Percentiles rank a stretch among this genome's conserved stretches.
phyloP scores from a whole-genome alignment of 1,140 invertebrate genomes.

The Drosophila punjabiensis region DNA sequence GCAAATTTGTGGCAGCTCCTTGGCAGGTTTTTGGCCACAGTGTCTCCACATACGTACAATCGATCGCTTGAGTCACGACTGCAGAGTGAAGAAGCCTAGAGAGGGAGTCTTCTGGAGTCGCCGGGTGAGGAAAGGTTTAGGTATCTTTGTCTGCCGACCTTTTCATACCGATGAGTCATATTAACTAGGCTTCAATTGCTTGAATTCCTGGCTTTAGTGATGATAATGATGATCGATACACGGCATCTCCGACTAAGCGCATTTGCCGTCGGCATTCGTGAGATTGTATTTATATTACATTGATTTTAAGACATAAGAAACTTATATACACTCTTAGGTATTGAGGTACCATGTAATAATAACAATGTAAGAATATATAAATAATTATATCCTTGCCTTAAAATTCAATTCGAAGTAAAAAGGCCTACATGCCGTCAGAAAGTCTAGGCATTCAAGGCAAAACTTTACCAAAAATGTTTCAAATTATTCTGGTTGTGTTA shows the following conservation, averaged over 20 bases:
- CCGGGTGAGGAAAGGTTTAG: not conserved
- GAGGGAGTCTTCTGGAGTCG: not conserved
- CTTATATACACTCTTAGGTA: too few species aligned
- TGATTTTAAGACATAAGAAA: not conserved
- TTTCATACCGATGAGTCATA: conserved; percentile 6
- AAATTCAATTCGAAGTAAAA: not conserved
- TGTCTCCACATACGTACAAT: conserved; percentile 14
- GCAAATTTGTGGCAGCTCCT: conserved; percentile 73
- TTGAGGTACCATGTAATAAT: not conserved
- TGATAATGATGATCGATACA: not conserved
- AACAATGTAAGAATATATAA: not conserved
- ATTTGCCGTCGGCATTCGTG: conserved; percentile 31
- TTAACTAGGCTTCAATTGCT: not conserved
- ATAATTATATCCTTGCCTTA: not conserved
- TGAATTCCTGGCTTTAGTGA: not conserved
- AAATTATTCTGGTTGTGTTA: conserved; percentile 40
- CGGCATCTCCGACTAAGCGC: not conserved
- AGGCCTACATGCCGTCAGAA: not conserved
- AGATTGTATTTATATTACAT: not conserved
- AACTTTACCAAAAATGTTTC: conserved; percentile 34
- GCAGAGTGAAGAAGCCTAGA: conserved; percentile 2
- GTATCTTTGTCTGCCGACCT: not conserved
- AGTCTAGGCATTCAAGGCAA: not conserved
- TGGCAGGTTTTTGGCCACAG: conserved; percentile 19
- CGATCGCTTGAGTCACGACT: conserved; percentile 63